phyloP scores from a whole-genome alignment of 2,888 invertebrate genomes.

The Dryobotodes eremita region DNA sequence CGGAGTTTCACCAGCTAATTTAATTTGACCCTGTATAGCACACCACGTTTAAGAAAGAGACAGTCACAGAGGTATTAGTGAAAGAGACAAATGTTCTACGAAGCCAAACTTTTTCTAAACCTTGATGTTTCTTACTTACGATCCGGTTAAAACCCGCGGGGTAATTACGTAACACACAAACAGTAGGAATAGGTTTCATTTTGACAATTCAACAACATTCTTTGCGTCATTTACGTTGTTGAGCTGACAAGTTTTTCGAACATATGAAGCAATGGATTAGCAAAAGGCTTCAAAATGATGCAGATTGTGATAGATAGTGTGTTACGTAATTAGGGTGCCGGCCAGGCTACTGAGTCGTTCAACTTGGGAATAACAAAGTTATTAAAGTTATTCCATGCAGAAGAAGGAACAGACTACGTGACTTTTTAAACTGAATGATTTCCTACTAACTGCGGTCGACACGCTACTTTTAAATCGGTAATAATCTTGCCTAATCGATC shows the following conservation, averaged over 20 bases:
- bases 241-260: too few species aligned
- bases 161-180: too few species aligned
- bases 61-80: neutral
- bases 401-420: neutral
- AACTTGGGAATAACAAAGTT: neutral
- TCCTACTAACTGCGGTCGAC: neutral
- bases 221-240: too few species aligned
- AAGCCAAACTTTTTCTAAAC: neutral
- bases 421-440: neutral
- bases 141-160: neutral
- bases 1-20: too few species aligned
- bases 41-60: neutral
- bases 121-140: neutral
- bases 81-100: neutral
- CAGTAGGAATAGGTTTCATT: too few species aligned
- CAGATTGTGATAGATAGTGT: too few species aligned
- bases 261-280: too few species aligned
- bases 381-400: neutral
- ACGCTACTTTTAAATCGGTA: conserved; percentile 34
- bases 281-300: too few species aligned
- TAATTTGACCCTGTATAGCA: neutral
- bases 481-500: conserved; percentile 46
- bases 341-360: too few species aligned
- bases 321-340: too few species aligned
- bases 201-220: too few species aligned